These are phyloP conservation scores for Osmerus eperlanus DNA, from an alignment of 2,113 vertebrate genomes.

Conservation along the genomic window DNA sequence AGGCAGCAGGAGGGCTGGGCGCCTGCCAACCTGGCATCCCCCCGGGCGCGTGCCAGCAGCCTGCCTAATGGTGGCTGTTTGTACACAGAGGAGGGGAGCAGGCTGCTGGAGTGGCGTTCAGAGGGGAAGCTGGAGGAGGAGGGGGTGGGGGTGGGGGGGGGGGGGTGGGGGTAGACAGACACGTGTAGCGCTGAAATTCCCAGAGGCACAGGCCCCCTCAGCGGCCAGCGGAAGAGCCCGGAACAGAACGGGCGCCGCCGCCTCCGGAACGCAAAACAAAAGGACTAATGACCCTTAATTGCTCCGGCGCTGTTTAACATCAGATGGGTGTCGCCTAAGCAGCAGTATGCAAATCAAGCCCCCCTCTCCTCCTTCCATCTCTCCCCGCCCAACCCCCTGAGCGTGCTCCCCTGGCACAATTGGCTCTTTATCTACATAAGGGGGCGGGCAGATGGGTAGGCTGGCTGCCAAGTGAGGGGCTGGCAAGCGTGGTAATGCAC, in stretches of 20 bases:
- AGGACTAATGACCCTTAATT: constrained; percentile 78
- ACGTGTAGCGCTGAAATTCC: constrained; percentile 63
- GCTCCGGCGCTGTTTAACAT: constrained; percentile 72
- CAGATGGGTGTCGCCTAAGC: constrained; percentile 71
- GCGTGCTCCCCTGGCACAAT: constrained; percentile 72
- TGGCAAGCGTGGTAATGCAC: constrained; percentile 71
- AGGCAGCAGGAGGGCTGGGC: constrained; percentile 30
- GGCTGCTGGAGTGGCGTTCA: constrained; percentile 50
- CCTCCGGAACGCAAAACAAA: constrained; percentile 67
- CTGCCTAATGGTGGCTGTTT: constrained; percentile 52
- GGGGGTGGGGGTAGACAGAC: constrained; percentile 42
- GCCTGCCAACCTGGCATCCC: constrained; percentile 60
- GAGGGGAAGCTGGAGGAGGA: constrained; percentile 24
- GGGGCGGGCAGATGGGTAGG: constrained; percentile 67
- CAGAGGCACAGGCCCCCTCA: constrained; percentile 41
- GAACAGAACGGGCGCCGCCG: constrained; percentile 43
- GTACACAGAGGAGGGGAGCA: constrained; percentile 57
- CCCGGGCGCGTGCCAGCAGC: constrained; percentile 58
- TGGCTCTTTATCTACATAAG: constrained; percentile 71
- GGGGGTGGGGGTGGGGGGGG: constrained; percentile 1
- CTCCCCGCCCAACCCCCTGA: constrained; percentile 35
- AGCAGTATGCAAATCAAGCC: constrained; percentile 75
- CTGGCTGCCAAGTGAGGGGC: constrained; percentile 71
- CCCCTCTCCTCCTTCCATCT: constrained; percentile 39
- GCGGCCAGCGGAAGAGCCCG: constrained; percentile 39